phyloP scores from a whole-genome alignment of 92 coral and sea anemone species.

The Epizoanthus rinbou region DNA sequence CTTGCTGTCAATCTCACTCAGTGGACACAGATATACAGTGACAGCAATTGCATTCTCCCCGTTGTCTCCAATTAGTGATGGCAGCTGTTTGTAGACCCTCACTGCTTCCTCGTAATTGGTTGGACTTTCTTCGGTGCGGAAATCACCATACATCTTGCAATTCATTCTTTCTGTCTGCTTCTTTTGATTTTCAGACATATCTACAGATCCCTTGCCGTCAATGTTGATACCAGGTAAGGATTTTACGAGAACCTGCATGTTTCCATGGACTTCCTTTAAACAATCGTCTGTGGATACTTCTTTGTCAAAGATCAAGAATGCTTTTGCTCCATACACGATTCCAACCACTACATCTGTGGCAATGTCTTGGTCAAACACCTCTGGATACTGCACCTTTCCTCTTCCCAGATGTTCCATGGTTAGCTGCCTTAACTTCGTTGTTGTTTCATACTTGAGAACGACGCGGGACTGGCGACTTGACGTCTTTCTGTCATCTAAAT shows the following conservation, averaged over 20 bases:
- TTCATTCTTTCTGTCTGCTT: constrained; percentile 36
- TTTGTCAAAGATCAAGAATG: constrained; percentile 51
- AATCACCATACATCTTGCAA: constrained; percentile 47
- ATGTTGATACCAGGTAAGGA: constrained; percentile 38
- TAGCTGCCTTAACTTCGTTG: constrained; percentile 28
- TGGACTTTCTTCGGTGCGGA: constrained; percentile 22
- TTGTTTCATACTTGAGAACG: constrained; percentile 47
- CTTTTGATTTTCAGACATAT: constrained; percentile 31
- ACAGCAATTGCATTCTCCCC: constrained; percentile 48
- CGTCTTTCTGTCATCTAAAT: constrained; percentile 48
- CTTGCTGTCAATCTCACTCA: constrained; percentile 37
- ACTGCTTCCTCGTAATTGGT: constrained; percentile 49
- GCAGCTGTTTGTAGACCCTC: constrained; percentile 49
- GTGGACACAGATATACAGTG: constrained; percentile 31
- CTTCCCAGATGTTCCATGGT: constrained; percentile 39
- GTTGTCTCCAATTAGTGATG: constrained; percentile 50
- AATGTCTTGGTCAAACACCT: constrained; percentile 46
- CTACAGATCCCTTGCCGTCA: constrained; percentile 9
- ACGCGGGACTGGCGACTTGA: constrained; percentile 47
- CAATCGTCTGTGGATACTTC: constrained; percentile 42
- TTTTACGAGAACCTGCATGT: constrained; percentile 39
- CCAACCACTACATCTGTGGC: constrained; percentile 65
- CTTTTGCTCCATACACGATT: constrained; percentile 44
- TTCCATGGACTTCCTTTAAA: constrained; percentile 42
- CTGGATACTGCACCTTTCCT: constrained; percentile 50